A percentile compares a stretch with the other conserved stretches of the same genome.
These are phyloP conservation scores for Chelonia mydas DNA, from an alignment of 2,797 vertebrate genomes.

Conservation along the genomic window DNA sequence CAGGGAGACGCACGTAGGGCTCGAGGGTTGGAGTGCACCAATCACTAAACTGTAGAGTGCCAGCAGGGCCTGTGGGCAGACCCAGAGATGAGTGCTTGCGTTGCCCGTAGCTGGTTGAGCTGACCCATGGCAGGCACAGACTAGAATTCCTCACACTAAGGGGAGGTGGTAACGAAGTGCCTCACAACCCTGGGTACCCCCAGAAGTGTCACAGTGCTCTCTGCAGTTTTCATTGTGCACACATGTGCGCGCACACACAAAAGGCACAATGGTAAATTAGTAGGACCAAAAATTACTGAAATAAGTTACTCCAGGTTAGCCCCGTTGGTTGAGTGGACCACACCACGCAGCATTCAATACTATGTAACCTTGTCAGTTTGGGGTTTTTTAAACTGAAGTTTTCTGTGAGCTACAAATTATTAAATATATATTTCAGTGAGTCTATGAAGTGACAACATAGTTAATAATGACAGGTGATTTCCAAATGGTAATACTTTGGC, in stretches of 20 bases:
- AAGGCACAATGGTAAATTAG: neutral
- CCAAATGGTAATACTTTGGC: neutral
- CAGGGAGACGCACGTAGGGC: too few species aligned
- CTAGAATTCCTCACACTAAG: too few species aligned
- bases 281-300: neutral
- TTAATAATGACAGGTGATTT: neutral
- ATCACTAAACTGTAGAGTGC: too few species aligned
- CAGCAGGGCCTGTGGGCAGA: too few species aligned
- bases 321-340: neutral
- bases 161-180: too few species aligned
- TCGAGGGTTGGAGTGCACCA: too few species aligned
- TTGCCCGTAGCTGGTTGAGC: too few species aligned
- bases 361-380: fast-evolving
- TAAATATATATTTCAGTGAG: slow-evolving; percentile 6
- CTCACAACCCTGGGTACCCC: too few species aligned
- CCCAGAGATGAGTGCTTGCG: too few species aligned
- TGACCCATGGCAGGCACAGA: too few species aligned
- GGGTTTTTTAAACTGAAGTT: neutral
- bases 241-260: too few species aligned
- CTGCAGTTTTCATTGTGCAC: neutral
- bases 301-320: neutral
- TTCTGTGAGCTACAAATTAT: slow-evolving; percentile 16
- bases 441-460: slow-evolving; percentile 1
- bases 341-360: neutral
- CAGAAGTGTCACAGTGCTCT: neutral